Base-by-base conservation (phyloP, 2,888 invertebrate species). In the Polylopha cassiicola region DNA sequence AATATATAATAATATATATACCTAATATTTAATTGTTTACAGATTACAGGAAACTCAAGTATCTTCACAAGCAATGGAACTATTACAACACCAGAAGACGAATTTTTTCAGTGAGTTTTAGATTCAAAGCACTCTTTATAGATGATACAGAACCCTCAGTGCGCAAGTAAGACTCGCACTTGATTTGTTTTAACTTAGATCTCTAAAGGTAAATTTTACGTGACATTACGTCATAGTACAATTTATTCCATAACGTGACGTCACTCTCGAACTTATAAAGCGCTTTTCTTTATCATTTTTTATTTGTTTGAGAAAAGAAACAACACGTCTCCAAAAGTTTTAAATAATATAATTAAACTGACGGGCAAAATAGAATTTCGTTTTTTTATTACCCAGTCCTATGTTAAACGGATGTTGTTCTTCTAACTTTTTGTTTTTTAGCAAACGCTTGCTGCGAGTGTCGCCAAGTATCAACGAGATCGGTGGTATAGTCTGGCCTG, bases 401-500 rank as follows among this genome's bases (percentile, higher is more conserved):
- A 33, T 27, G 20, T 17, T 26, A 33, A 39, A 27, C 14, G 8
- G 8, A 17, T 20, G 15, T 8, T 15, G 27, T 18, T 28, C 44
- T 36, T 41, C 8, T 22, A 14, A 42, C 24, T 39, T 45, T 23
- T 43, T 45, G 48, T 48, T 46, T 74, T 87, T 38, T 76, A 97
- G 97, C 65, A 88, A 90, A 50, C 88, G 93, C 57, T 90, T 96
- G 3, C 77, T 98, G 8, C 89, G 91, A 59, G 89, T 95, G 64
- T 93, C 95, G 0, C 70, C 85, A 1, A 89, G 91, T 34, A 91
- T 97, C 22, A 87, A 90, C 7, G 86, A 93, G 17, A 86, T 93
- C 5, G 96, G 95, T 0, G 81, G 87, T 1, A 86, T 98, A 11
- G 92, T 95, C 4, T 94, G 93, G 92, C 92, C 92, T 1, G 77